Conservation (phyloP, 2,797 vertebrate species). For the Cryptoprocta ferox region DNA sequence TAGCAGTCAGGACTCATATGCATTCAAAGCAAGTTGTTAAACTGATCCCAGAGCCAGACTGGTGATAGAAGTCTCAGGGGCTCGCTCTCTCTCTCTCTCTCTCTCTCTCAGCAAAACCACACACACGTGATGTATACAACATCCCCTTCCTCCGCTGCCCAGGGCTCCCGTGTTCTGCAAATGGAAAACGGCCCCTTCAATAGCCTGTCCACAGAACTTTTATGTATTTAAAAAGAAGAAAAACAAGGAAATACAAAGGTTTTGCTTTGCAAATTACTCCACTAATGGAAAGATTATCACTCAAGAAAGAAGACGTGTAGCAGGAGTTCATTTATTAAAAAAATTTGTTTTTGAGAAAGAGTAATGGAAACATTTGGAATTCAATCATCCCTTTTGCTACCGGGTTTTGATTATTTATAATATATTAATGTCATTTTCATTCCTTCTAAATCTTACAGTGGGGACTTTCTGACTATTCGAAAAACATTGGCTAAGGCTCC, state of each 20-base stretch:
- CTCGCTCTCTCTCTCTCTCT: neutral
- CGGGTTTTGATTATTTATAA: constrained; percentile 16
- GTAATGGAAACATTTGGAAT: constrained; percentile 53
- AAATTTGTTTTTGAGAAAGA: neutral
- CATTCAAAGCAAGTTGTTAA: constrained; percentile 84
- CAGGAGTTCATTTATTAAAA: constrained; percentile 42
- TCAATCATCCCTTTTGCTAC: constrained; percentile 19
- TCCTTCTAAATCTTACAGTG: constrained; percentile 20
- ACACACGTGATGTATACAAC: neutral
- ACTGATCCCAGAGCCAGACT: constrained; percentile 76
- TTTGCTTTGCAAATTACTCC: constrained; percentile 49
- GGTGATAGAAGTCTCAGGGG: constrained; percentile 64
- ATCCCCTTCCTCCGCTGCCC: neutral
- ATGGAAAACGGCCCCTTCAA: neutral
- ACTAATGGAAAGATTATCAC: constrained; percentile 59
- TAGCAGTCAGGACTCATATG: constrained; percentile 77
- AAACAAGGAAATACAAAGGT: constrained; percentile 45
- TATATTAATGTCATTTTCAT: constrained; percentile 12
- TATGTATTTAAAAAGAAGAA: constrained; percentile 50
- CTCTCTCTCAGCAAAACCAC: neutral
- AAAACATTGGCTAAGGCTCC: neutral
- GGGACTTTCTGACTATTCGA: neutral
- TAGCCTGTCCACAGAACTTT: constrained; percentile 48
- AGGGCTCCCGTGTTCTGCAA: neutral
- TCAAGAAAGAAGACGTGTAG: constrained; percentile 33